These are phyloP conservation scores for Halocynthia roretzi DNA, from an alignment of 23 tunicate species.

Conservation along the genomic window DNA sequence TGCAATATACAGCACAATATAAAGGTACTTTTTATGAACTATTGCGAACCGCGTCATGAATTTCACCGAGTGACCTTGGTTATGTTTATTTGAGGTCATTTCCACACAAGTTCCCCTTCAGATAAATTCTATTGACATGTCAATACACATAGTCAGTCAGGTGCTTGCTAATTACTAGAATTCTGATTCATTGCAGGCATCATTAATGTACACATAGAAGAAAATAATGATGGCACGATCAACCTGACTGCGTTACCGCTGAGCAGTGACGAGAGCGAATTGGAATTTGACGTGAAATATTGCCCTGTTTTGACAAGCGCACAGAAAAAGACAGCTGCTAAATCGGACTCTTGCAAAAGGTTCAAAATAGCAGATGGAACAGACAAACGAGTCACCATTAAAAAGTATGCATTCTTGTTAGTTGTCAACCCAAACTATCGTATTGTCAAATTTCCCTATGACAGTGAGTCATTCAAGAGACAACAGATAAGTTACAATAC, in stretches of 20 bases:
- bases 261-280: constrained; percentile 17
- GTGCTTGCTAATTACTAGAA: background rate
- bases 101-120: background rate
- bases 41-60: background rate
- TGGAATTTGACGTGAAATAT: too few species aligned
- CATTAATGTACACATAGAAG: constrained; percentile 88
- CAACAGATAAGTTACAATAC: too few species aligned
- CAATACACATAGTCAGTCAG: too few species aligned
- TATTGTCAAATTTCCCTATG: too few species aligned
- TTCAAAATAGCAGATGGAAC: too few species aligned
- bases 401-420: too few species aligned
- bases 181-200: constrained; percentile 45
- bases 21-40: constrained; percentile 50
- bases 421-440: too few species aligned
- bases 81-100: background rate
- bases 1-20: constrained; percentile 82
- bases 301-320: too few species aligned
- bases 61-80: background rate
- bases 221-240: constrained; percentile 68
- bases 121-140: background rate
- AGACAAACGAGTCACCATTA: too few species aligned
- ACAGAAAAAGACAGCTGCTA: too few species aligned
- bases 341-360: too few species aligned
- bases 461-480: too few species aligned
- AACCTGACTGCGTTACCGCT: constrained; percentile 75